Evolutionary conservation across 2,113 vertebrate genomes (phyloP).

Genomic region (Pelodiscus sinensis): DNA sequence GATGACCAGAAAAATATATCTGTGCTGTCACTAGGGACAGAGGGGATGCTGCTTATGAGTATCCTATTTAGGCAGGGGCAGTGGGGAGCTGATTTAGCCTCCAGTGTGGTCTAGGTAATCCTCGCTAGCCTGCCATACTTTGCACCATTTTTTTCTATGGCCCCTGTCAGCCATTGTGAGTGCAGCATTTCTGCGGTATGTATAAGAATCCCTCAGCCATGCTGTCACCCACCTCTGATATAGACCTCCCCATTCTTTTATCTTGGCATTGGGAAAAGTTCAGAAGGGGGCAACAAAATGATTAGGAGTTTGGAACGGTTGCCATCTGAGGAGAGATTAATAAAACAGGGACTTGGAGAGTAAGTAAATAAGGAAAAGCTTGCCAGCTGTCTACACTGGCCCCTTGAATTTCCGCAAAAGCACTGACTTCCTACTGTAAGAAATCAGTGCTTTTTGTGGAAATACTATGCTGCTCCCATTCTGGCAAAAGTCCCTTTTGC

Average conservation of each 20-base stretch:
- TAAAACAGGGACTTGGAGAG: no score
- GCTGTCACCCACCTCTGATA: neutral
- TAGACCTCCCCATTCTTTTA: neutral
- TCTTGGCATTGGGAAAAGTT: no score
- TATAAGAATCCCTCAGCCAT: neutral
- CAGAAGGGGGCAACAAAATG: no score
- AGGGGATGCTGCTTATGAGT: neutral
- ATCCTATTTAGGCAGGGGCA: neutral
- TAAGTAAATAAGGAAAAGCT: no score
- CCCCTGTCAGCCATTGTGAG: neutral
- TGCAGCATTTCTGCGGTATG: neutral
- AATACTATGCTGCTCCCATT: no score
- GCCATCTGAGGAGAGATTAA: no score
- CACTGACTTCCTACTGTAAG: no score
- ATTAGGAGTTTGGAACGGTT: no score
- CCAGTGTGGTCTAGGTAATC: neutral
- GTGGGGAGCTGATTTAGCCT: constrained; percentile 2
- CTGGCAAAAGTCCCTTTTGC: no score
- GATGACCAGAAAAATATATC: neutral
- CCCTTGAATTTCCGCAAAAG: no score
- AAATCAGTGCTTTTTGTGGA: no score
- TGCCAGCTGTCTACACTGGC: no score
- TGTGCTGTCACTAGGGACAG: neutral
- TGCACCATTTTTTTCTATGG: neutral
- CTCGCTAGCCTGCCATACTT: neutral